phyloP scores from a whole-genome alignment of 2,797 vertebrate species.

The Poeciliopsis gracilis region DNA sequence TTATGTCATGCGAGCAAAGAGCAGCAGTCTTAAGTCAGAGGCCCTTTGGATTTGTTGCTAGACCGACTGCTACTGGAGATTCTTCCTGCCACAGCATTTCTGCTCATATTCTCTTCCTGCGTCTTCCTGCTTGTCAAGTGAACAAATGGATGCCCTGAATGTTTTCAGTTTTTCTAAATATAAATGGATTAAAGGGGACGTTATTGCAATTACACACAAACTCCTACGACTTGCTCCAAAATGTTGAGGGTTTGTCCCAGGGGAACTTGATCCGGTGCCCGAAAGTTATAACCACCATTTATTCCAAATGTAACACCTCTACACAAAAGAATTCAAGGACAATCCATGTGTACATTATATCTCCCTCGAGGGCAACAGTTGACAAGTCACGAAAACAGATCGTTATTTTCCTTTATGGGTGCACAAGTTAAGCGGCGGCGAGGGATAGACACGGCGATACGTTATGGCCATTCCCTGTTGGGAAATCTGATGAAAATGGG shows the following conservation, averaged over 20 bases:
- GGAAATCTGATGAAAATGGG: conserved; percentile 73
- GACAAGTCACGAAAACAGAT: conserved; percentile 75
- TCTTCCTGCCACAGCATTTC: background rate
- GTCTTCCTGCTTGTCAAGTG: background rate
- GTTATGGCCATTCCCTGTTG: conserved; percentile 49
- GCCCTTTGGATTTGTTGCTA: background rate
- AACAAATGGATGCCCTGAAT: background rate
- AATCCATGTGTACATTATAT: conserved; percentile 53
- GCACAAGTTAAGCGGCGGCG: conserved; percentile 61
- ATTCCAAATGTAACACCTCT: background rate
- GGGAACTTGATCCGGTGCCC: background rate
- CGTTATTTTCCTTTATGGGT: conserved; percentile 64
- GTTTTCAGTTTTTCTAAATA: background rate
- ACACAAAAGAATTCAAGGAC: conserved; percentile 37
- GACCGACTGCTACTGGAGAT: background rate
- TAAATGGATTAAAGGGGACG: background rate
- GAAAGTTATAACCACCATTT: background rate
- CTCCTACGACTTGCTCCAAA: background rate
- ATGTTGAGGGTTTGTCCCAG: background rate
- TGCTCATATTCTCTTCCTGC: background rate
- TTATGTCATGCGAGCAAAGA: background rate
- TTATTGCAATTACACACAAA: background rate
- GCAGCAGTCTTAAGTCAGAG: background rate
- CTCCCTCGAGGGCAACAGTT: conserved; percentile 66
- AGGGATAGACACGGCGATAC: conserved; percentile 60